phyloP scores from a whole-genome alignment of 2,888 invertebrate genomes.

The Ceriagrion tenellum region DNA sequence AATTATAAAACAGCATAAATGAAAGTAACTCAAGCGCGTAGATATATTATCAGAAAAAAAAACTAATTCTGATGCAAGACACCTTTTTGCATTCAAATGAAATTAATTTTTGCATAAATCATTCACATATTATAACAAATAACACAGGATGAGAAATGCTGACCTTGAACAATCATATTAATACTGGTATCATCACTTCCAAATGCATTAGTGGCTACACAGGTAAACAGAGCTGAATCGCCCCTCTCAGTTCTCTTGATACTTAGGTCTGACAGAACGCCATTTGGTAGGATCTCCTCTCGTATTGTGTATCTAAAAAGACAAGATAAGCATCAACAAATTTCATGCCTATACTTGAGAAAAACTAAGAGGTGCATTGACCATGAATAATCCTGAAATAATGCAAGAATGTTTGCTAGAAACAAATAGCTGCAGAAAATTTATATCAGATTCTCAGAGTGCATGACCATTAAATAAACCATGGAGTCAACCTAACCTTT shows the following conservation, averaged over 20 bases:
- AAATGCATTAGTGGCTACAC: conserved; percentile 95
- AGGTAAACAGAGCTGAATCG: conserved; percentile 94
- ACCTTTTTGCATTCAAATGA: no score
- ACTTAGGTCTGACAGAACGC: conserved; percentile 92
- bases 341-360: not conserved
- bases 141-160: conserved; percentile 68
- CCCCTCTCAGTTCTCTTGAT: conserved; percentile 93
- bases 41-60: no score
- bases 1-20: not conserved
- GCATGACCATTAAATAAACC: no score
- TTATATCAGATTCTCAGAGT: no score
- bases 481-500: no score
- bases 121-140: not conserved
- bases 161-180: conserved; percentile 95
- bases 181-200: conserved; percentile 97
- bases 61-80: no score
- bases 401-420: not conserved
- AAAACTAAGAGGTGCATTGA: not conserved
- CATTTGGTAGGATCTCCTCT: conserved; percentile 92
- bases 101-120: not conserved
- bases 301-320: conserved; percentile 78
- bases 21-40: no score
- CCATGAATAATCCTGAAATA: not conserved
- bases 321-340: not conserved
- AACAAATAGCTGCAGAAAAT: no score